A percentile compares a stretch with the other conserved stretches of the same genome.
Conservation (phyloP, 2,797 vertebrate genomes). For the Loriculus beryllinus region DNA sequence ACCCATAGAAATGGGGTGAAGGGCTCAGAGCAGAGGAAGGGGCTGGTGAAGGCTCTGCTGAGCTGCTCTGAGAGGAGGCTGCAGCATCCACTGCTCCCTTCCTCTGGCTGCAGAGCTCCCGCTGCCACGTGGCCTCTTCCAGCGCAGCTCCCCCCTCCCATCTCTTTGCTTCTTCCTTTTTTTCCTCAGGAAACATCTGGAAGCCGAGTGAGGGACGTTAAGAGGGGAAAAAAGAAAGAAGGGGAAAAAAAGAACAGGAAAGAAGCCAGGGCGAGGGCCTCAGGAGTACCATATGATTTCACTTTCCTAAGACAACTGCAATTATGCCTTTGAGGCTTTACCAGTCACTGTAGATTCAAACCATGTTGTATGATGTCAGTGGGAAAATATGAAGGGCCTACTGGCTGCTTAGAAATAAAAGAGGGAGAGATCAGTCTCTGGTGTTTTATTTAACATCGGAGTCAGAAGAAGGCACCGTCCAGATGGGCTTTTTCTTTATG, state of each 20-base stretch:
- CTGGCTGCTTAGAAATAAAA: neutral
- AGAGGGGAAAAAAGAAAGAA: neutral
- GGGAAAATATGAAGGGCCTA: constrained; percentile 75
- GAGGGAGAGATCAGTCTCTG: constrained; percentile 5
- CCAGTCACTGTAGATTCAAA: constrained; percentile 69
- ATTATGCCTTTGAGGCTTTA: constrained; percentile 68
- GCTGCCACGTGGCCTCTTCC: constrained; percentile 69
- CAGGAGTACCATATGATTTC: constrained; percentile 69
- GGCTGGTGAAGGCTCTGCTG: fast-evolving
- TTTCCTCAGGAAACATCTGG: constrained; percentile 75
- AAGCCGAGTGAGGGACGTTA: constrained; percentile 44
- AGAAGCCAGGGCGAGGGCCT: neutral
- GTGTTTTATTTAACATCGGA: constrained; percentile 21
- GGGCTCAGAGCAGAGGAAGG: neutral
- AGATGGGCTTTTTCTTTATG: neutral
- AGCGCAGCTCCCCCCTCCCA: constrained; percentile 17
- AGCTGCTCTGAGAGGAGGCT: neutral
- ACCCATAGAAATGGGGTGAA: neutral
- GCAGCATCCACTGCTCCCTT: neutral
- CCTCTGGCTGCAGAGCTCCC: neutral
- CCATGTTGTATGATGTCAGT: constrained; percentile 75
- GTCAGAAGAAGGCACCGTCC: neutral
- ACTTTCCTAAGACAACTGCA: constrained; percentile 73
- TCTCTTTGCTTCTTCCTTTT: constrained; percentile 9
- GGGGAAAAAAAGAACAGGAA: neutral